These are phyloP conservation scores for Chrysemys picta DNA, from an alignment of 2,113 vertebrate genomes.

Conservation along the genomic window DNA sequence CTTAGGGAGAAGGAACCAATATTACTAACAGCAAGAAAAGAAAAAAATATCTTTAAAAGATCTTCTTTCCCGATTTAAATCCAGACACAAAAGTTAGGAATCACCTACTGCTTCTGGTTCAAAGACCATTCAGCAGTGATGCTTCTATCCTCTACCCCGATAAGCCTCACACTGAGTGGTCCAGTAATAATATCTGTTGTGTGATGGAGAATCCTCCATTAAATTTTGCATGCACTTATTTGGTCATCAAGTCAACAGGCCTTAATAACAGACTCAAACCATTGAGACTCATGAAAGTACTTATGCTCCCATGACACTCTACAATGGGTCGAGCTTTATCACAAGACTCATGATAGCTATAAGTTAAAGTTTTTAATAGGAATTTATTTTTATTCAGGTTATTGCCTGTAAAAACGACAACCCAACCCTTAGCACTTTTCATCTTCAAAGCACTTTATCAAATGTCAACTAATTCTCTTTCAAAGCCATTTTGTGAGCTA, in stretches of 20 bases:
- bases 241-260: constrained; percentile 6
- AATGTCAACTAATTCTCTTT: not conserved
- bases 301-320: not conserved
- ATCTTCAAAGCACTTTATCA: constrained; percentile 7
- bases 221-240: constrained; percentile 1
- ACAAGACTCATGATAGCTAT: not conserved
- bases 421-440: not conserved
- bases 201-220: not conserved
- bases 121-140: not conserved
- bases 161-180: constrained; percentile 10
- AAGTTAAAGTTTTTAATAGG: not conserved
- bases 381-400: constrained; percentile 7
- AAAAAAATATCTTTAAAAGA: not conserved
- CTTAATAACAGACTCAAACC: not conserved
- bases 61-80: not conserved
- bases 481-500: not conserved
- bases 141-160: not conserved
- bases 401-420: not conserved
- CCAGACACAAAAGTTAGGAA: constrained; percentile 25
- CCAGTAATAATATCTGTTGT: not conserved
- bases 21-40: not conserved
- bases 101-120: not conserved
- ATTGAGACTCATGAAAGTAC: not conserved
- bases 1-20: not conserved
- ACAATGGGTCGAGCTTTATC: not conserved